These are phyloP conservation scores for Papilio glaucus DNA, from an alignment of 1,140 invertebrate genomes.

Conservation along the genomic window DNA sequence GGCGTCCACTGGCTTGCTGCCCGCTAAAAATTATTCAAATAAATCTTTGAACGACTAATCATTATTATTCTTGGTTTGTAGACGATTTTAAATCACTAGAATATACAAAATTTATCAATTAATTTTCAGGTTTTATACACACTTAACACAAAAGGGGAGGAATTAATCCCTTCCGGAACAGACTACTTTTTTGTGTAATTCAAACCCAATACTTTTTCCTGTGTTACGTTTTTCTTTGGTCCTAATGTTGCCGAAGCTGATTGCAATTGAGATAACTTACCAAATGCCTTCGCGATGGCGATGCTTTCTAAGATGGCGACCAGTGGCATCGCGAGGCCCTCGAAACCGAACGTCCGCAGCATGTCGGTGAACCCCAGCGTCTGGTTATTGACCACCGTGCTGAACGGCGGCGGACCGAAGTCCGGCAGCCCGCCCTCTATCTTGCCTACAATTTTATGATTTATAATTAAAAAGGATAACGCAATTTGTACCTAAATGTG, in stretches of 20 bases:
- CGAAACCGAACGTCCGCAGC: slow-evolving; percentile 85
- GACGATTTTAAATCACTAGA: too few relatives aligned
- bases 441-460: slow-evolving; percentile 66
- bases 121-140: too few relatives aligned
- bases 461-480: neutral
- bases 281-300: slow-evolving; percentile 93
- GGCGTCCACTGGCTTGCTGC: slow-evolving; percentile 88
- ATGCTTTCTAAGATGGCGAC: slow-evolving; percentile 92
- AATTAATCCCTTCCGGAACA: too few relatives aligned
- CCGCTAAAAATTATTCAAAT: too few relatives aligned
- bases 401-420: slow-evolving; percentile 86
- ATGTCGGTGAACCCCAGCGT: slow-evolving; percentile 66
- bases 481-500: neutral
- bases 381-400: slow-evolving; percentile 81
- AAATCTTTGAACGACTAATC: too few relatives aligned
- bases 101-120: too few relatives aligned
- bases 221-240: too few relatives aligned
- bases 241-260: too few relatives aligned
- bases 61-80: too few relatives aligned
- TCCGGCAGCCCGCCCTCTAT: slow-evolving; percentile 87
- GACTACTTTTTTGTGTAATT: too few relatives aligned
- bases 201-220: too few relatives aligned
- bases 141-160: too few relatives aligned
- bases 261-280: slow-evolving; percentile 80
- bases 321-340: slow-evolving; percentile 88